Evolutionary conservation across 2,113 vertebrate species (phyloP), one percentile per base, ranked within the genome.

Genomic region (Pachyramphus minor): DNA sequence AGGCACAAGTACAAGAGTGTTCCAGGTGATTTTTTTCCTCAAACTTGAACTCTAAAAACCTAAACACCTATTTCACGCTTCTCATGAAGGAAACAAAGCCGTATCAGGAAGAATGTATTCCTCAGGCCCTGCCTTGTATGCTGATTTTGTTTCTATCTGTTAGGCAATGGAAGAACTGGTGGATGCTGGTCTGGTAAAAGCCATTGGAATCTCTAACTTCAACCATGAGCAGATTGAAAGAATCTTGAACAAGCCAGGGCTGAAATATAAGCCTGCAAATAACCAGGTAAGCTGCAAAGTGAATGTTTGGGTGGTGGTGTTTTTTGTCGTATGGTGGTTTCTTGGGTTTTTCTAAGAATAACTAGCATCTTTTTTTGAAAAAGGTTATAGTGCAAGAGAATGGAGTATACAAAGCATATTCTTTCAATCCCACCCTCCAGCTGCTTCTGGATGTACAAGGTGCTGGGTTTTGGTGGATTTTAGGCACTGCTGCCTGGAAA

Each of bases 131-230:
- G 37, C 35, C 11, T 49, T 21, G 4, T 73, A 2, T 20, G 3
- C 19, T 93, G 45, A 84, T 8, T 52, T 77, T 58, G 14, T 5
- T 21, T 5, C 42, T 84, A 49, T 55, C 33, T 81, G 3, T 42
- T 78, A 99, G 99, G 99, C 74, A 24, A 99, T 99, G 99, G 99
- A 99, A 20, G 98, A 99, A 53, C 98, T 99, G 87, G 97, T 99
- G 66, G 99, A 99, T 39, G 98, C 97, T 52, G 99, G 99, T 7
- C 81, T 99, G 94, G 99, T 99, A 63, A 99, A 98, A 97, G 98
- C 99, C 18, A 98, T 99, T 25, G 99, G 99, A 0, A 18, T 99
- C 74, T 99, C 99, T 81, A 99, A 99, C 98, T 99, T 99, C 66
- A 99, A 99, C 97, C 98, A 85, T 60, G 97, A 98, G 8, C 99